Conservation (phyloP, 2,113 vertebrate species). For the Python bivittatus region DNA sequence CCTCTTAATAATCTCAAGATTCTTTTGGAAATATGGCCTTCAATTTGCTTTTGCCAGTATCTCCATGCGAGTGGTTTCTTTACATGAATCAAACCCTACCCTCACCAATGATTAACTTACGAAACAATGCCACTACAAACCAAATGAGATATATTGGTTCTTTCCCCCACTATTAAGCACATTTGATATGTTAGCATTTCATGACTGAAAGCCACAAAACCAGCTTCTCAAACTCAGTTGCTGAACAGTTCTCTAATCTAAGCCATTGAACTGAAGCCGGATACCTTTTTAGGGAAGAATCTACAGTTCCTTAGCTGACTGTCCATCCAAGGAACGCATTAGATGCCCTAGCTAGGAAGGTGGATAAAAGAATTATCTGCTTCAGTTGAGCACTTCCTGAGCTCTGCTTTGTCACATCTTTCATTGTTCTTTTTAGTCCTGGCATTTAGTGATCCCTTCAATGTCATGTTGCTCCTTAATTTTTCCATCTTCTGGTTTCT, state of each 20-base stretch:
- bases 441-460: neutral
- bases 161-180: neutral
- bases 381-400: no score
- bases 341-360: neutral
- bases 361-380: neutral
- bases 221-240: neutral
- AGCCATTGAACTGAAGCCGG: neutral
- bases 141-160: neutral
- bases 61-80: no score
- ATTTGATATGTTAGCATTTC: neutral
- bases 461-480: neutral
- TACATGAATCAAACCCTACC: slow-evolving; percentile 1
- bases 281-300: neutral
- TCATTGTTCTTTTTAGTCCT: neutral
- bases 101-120: neutral
- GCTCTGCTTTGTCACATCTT: no score
- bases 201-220: neutral
- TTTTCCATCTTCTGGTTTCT: neutral
- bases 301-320: neutral
- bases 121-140: neutral
- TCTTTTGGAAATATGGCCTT: slow-evolving; percentile 1
- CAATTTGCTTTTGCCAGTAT: neutral
- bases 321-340: neutral
- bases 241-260: neutral
- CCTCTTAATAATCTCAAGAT: neutral